Conservation (phyloP, 1,140 invertebrate species). For the Drosophila miranda region DNA sequence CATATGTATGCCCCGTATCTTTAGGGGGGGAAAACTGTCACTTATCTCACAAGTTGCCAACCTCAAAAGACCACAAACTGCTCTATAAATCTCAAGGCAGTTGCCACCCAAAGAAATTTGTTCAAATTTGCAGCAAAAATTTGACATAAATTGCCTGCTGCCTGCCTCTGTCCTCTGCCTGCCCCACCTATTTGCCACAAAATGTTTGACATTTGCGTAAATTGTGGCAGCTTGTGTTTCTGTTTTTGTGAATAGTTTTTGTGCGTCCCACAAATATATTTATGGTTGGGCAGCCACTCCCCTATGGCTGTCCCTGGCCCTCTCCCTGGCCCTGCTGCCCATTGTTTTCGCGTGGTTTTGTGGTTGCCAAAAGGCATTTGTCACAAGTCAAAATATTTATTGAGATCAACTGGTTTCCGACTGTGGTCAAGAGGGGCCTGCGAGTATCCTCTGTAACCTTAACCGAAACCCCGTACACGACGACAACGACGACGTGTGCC, state of each 20-base stretch:
- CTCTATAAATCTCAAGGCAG: conserved; percentile 30
- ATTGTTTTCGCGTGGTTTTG: conserved; percentile 46
- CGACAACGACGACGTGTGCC: conserved; percentile 62
- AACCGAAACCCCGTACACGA: conserved; percentile 32
- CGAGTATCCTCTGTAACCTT: conserved; percentile 37
- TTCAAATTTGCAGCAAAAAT: conserved; percentile 39
- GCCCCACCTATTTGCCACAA: conserved; percentile 35
- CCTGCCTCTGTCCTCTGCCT: conserved; percentile 1
- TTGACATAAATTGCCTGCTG: conserved; percentile 49
- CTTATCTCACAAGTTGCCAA: conserved; percentile 1
- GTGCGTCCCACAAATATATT: conserved; percentile 29
- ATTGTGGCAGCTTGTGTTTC: conserved; percentile 43
- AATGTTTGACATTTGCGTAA: conserved; percentile 32
- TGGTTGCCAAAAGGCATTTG: conserved; percentile 55
- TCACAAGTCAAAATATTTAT: conserved; percentile 80
- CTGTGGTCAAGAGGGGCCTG: conserved; percentile 40
- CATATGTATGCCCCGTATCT: neutral
- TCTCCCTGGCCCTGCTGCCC: conserved; percentile 7
- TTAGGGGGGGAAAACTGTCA: no score
- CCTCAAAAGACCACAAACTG: conserved; percentile 1
- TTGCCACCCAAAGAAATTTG: conserved; percentile 29
- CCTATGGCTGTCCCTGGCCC: conserved; percentile 29
- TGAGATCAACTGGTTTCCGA: conserved; percentile 74
- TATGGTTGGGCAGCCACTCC: conserved; percentile 37
- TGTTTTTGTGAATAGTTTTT: conserved; percentile 21